Evolutionary conservation across 2,888 invertebrate species (phyloP).

Genomic region (Physocephala rufipes): DNA sequence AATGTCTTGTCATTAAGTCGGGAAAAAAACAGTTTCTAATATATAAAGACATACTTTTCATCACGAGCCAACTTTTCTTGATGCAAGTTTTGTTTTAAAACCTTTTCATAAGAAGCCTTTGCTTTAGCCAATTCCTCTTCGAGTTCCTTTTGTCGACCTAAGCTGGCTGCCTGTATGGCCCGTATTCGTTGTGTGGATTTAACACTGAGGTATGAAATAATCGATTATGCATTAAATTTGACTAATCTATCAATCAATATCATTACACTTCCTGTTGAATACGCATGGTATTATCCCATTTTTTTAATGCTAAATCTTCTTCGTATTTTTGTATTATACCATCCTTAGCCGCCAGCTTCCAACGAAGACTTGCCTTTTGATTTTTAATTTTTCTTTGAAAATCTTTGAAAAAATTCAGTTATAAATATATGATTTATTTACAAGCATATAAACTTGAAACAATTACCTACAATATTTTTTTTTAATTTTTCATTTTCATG

Average conservation of each 20-base stretch:
- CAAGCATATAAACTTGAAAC: neutral
- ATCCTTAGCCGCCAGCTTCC: constrained; percentile 51
- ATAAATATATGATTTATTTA: neutral
- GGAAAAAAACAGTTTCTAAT: too few species aligned
- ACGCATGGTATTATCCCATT: constrained; percentile 53
- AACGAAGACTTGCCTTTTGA: constrained; percentile 49
- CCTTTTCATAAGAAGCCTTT: constrained; percentile 44
- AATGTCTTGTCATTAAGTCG: too few species aligned
- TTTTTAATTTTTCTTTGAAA: constrained; percentile 48
- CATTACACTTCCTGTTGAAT: constrained; percentile 54
- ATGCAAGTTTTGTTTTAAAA: constrained; percentile 47
- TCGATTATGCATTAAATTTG: neutral
- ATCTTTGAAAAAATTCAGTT: constrained; percentile 31
- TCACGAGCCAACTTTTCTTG: constrained; percentile 53
- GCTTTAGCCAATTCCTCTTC: constrained; percentile 48
- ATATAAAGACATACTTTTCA: constrained; percentile 60
- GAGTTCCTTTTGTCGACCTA: constrained; percentile 50
- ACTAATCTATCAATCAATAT: too few species aligned
- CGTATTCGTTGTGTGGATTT: constrained; percentile 48
- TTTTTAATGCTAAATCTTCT: constrained; percentile 50
- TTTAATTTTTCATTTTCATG: constrained; percentile 48
- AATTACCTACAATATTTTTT: constrained; percentile 45
- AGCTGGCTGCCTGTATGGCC: constrained; percentile 47
- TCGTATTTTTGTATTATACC: constrained; percentile 52
- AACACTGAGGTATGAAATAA: constrained; percentile 46